Evolutionary conservation across 2,113 vertebrate genomes (phyloP).

Genomic region (Dermatemys mawii): DNA sequence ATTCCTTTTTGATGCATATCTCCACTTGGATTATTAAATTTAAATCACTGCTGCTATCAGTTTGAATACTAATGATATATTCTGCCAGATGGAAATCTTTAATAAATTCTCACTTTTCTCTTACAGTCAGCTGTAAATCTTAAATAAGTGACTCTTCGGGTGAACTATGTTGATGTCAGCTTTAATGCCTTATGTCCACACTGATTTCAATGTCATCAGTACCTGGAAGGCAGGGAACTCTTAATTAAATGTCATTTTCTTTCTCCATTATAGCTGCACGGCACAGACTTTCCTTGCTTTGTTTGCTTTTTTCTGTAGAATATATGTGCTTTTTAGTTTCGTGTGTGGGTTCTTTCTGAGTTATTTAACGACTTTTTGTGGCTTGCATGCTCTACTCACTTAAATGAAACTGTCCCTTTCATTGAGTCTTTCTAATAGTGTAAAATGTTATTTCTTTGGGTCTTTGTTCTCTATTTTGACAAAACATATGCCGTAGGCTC

Average conservation of each 20-base stretch:
- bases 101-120: slow-evolving; percentile 78
- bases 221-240: slow-evolving; percentile 67
- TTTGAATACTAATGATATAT: slow-evolving; percentile 80
- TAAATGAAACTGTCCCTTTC: slow-evolving; percentile 23
- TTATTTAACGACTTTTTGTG: slow-evolving; percentile 37
- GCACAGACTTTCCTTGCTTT: not conserved
- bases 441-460: slow-evolving; percentile 19
- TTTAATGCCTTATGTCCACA: slow-evolving; percentile 74
- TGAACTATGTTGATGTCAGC: slow-evolving; percentile 64
- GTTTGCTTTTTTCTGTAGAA: slow-evolving; percentile 5
- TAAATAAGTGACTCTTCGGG: slow-evolving; percentile 71
- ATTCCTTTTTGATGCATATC: slow-evolving; percentile 76
- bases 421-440: slow-evolving; percentile 31
- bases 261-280: slow-evolving; percentile 12
- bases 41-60: slow-evolving; percentile 78
- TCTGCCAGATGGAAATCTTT: slow-evolving; percentile 80
- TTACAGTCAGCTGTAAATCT: slow-evolving; percentile 76
- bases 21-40: slow-evolving; percentile 79
- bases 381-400: not conserved
- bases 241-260: slow-evolving; percentile 75
- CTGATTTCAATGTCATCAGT: slow-evolving; percentile 74
- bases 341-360: slow-evolving; percentile 22
- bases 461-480: slow-evolving; percentile 57
- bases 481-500: slow-evolving; percentile 27
- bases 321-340: not conserved